phyloP scores from a whole-genome alignment of 1,140 invertebrate genomes.

The Tribolium madens region DNA sequence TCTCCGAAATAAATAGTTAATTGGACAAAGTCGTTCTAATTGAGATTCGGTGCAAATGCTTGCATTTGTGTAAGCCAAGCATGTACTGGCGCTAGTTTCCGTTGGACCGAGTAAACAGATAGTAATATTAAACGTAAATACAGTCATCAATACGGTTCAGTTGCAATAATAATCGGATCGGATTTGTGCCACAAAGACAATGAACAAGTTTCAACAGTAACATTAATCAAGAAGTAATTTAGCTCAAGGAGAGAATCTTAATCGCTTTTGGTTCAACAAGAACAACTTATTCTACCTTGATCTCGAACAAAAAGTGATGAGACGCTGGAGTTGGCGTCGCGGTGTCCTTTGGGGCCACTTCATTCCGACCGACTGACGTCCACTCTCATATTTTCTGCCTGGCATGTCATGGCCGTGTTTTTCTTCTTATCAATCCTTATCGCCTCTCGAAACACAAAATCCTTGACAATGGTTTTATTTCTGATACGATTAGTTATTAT shows the following conservation, averaged over 20 bases:
- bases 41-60: constrained; percentile 14
- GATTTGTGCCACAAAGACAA: neutral
- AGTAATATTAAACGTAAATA: constrained; percentile 38
- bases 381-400: constrained; percentile 35
- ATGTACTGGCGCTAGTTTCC: constrained; percentile 11
- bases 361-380: constrained; percentile 31
- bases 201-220: neutral
- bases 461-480: too few relatives aligned
- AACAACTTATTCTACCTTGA: constrained; percentile 34
- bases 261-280: constrained; percentile 36
- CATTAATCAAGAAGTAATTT: constrained; percentile 28
- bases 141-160: constrained; percentile 27
- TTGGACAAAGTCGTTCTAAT: neutral
- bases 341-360: constrained; percentile 25
- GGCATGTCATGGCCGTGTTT: constrained; percentile 10
- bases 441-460: neutral
- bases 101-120: constrained; percentile 24
- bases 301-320: constrained; percentile 33
- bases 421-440: constrained; percentile 31
- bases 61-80: constrained; percentile 20
- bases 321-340: constrained; percentile 35
- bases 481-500: neutral
- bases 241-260: neutral
- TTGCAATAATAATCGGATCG: constrained; percentile 8
- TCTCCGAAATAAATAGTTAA: neutral